Conservation (phyloP, 2,888 invertebrate genomes). For the Scaptomyza parva region DNA sequence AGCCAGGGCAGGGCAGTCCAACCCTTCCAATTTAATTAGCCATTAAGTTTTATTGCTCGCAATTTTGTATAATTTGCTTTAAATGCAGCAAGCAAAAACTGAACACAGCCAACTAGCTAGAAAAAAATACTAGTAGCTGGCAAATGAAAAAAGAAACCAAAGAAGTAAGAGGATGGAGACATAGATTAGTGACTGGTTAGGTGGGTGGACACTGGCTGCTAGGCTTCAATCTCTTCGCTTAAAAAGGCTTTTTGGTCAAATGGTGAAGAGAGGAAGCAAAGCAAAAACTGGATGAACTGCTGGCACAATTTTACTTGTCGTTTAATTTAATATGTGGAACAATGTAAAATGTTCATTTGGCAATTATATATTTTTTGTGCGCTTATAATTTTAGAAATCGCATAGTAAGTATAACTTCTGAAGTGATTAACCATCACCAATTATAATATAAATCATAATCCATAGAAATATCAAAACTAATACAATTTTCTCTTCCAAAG, state of each 20-base stretch:
- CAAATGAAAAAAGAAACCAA: slow-evolving; percentile 17
- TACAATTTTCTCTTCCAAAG: slow-evolving; percentile 6
- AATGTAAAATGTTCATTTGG: slow-evolving; percentile 30
- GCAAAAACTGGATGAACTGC: slow-evolving; percentile 35
- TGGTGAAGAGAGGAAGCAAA: slow-evolving; percentile 29
- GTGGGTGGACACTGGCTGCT: slow-evolving; percentile 49
- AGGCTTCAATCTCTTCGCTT: slow-evolving; percentile 25
- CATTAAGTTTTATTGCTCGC: slow-evolving; percentile 80
- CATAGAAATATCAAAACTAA: not conserved
- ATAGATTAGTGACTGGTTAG: slow-evolving; percentile 51
- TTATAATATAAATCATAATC: not conserved
- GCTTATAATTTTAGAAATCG: not conserved
- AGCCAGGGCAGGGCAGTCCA: slow-evolving; percentile 44
- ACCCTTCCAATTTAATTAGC: slow-evolving; percentile 78
- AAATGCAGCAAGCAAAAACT: slow-evolving; percentile 67
- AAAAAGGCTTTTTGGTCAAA: slow-evolving; percentile 35
- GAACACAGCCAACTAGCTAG: slow-evolving; percentile 29
- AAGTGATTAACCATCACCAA: too few species aligned
- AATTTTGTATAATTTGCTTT: slow-evolving; percentile 81
- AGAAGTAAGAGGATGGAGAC: slow-evolving; percentile 14
- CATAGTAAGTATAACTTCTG: not conserved
- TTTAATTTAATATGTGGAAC: slow-evolving; percentile 43
- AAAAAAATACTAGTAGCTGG: slow-evolving; percentile 44
- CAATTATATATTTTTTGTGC: not conserved
- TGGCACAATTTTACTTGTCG: not conserved